Base-by-base conservation (phyloP, 1,140 invertebrate species). In the Homarus americanus region DNA sequence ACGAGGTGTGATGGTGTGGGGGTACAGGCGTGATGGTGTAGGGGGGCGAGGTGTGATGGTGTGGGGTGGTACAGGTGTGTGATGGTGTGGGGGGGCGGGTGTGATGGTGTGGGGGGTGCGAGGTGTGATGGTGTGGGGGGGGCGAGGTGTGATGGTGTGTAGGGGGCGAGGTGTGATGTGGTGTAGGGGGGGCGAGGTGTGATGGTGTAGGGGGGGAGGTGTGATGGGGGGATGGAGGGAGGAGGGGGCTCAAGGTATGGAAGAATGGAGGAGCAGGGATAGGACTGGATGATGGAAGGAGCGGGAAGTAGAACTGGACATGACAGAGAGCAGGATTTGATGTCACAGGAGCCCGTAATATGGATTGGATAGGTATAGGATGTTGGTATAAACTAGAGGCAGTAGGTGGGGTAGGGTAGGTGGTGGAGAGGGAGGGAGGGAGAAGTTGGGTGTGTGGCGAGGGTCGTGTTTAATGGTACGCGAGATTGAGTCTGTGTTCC, bases 401-500 rank as follows among this genome's bases (percentile, higher is more conserved):
- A n/a, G n/a, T n/a, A n/a, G 15, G 36, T 73, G 72, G n/a, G 53
- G 17, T 1, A 53, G 69, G 36, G 20, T n/a, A n/a, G n/a, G n/a
- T n/a, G 41, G 38, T 34, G n/a, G 17, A 85, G 72, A 49, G n/a
- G 34, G 40, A 49, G 24, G 12, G 28, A 34, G 40, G 28, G 69
- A 86, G 34, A 49, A 44, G 36, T 24, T 20, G 28, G 49, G 82
- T 2, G 36, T 24, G 53, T 4, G 53, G 53, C 5, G 28, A 36
- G 49, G 41, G 17, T 15, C 66, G 69, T 53, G 72, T 75, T 49
- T 75, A 66, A 72, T n/a, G 28, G 38, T 86, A 73, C 66, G 41
- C 72, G 83, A 58, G 72, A 86, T 86, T 86, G 82, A 40, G 82
- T 72, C 82, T 69, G 66, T 86, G 83, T 86, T 86, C 69, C 83